phyloP scores from a whole-genome alignment of 2,113 vertebrate species.

The Cyphomyrus discorhynchus region DNA sequence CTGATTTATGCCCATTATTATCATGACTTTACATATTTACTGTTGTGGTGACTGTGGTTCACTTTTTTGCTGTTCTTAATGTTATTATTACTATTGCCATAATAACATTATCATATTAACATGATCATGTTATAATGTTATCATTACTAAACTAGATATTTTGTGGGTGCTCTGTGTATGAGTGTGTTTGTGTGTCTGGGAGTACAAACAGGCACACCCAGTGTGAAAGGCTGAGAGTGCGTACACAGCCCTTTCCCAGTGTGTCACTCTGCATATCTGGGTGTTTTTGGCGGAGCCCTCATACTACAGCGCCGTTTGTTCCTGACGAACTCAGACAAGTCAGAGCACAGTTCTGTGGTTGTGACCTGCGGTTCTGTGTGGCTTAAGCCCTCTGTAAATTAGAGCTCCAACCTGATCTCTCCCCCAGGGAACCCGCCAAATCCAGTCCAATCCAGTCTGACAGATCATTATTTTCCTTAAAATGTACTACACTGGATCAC shows the following conservation, averaged over 20 bases:
- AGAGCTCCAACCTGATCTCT: conserved; percentile 17
- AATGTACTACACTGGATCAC: neutral
- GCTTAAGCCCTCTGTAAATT: conserved; percentile 12
- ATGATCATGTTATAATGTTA: conserved; percentile 34
- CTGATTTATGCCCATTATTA: conserved; percentile 16
- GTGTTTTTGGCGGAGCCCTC: neutral
- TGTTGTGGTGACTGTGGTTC: conserved; percentile 43
- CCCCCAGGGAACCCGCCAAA: neutral
- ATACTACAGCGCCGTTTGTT: neutral
- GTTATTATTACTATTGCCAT: conserved; percentile 59
- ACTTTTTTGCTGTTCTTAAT: conserved; percentile 60
- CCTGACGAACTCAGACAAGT: conserved; percentile 6
- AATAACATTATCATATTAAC: conserved; percentile 28
- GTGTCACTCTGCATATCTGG: neutral
- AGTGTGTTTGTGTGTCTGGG: conserved; percentile 40
- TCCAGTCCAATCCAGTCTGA: neutral
- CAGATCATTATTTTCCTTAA: neutral
- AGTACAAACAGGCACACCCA: neutral
- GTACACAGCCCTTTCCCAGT: neutral
- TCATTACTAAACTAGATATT: conserved; percentile 63
- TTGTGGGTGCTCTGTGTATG: conserved; percentile 46
- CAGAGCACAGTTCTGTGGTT: conserved; percentile 14
- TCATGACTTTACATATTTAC: conserved; percentile 8
- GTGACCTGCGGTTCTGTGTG: neutral
- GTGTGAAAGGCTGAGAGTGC: conserved; percentile 21